Percentiles rank a stretch among this genome's conserved stretches.
Evolutionary conservation across 2,888 invertebrate species (phyloP).

Genomic region (Drosophila meridionalis): DNA sequence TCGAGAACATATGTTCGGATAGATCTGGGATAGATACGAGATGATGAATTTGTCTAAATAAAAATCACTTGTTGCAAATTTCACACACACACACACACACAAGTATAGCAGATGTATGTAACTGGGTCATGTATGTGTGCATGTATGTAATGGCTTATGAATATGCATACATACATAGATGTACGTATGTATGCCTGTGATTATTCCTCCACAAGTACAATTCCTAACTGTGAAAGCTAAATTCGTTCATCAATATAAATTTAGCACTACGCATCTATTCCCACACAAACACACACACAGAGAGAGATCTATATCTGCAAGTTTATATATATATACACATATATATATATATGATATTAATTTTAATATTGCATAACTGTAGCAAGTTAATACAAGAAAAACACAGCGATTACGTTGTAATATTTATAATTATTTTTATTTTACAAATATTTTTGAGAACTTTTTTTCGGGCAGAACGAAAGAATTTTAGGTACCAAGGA

Average conservation of each 20-base stretch:
- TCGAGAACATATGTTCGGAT: not conserved
- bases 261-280: constrained; percentile 18
- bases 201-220: constrained; percentile 15
- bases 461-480: not conserved
- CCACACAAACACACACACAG: constrained; percentile 16
- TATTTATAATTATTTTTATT: not conserved
- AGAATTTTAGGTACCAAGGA: constrained; percentile 54
- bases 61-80: constrained; percentile 13
- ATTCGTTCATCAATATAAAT: constrained; percentile 34
- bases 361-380: constrained; percentile 10
- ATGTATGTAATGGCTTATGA: not conserved
- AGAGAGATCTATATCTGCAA: constrained; percentile 3
- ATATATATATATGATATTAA: constrained; percentile 1
- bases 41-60: not conserved
- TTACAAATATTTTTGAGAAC: not conserved
- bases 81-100: not conserved
- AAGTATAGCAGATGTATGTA: not conserved
- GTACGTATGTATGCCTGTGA: not conserved
- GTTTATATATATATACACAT: constrained; percentile 1
- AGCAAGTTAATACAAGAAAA: constrained; percentile 4
- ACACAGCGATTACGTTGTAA: constrained; percentile 1
- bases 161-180: not conserved
- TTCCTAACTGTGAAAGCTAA: constrained; percentile 29
- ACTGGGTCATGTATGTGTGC: not conserved
- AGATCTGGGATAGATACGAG: not conserved